Evolutionary conservation across 2,888 invertebrate species (phyloP), one percentile per base, ranked within the genome.

Genomic region (Lepidocyrtoides sp.): DNA sequence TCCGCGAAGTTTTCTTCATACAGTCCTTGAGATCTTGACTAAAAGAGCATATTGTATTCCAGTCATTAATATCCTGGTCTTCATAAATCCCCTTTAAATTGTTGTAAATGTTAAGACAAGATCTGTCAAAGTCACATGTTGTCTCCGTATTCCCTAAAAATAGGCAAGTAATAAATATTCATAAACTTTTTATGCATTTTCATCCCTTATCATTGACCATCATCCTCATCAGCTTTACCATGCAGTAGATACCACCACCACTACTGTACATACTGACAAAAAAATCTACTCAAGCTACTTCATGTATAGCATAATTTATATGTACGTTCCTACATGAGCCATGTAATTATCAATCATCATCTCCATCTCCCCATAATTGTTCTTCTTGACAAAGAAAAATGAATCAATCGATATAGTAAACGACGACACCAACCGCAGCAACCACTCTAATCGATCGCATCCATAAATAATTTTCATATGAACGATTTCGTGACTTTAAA

Each of bases 21-120:
- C 94, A 94, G 44, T 94, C 93, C 60, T 92, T 92, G 23, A 94
- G 85, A 23, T 94, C 93, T 48, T 94, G 93, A 26, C 92, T 91
- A 12, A 91, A 77, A n/a, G 91, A 77, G 63, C 94, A 94, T n/a
- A 94, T 81, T 17, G 91, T 84, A 26, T 83, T 89, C 90, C 92
- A 89, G 83, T 94, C 93, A 54, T 84, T 91, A 57, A 85, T 91
- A 60, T 89, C 75, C 20, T 89, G 79, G 23, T 93, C 93, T 54
- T 93, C 93, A n/a, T 90, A 79, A 8, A 93, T 75, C 23, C 86
- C 84, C 69, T 93, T 93, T 14, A 94, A 82, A 69, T 75, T 93
- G 81, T 92, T 93, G 86, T 94, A 94, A 81, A 93, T 93, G 63
- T 51, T 86, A 26, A 93, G 89, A 79, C 94, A 94, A n/a, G 90